A percentile compares a stretch with the other conserved stretches of the same genome.
These are phyloP conservation scores for Florisuga fusca DNA, from an alignment of 2,797 vertebrate species.

Conservation along the genomic window DNA sequence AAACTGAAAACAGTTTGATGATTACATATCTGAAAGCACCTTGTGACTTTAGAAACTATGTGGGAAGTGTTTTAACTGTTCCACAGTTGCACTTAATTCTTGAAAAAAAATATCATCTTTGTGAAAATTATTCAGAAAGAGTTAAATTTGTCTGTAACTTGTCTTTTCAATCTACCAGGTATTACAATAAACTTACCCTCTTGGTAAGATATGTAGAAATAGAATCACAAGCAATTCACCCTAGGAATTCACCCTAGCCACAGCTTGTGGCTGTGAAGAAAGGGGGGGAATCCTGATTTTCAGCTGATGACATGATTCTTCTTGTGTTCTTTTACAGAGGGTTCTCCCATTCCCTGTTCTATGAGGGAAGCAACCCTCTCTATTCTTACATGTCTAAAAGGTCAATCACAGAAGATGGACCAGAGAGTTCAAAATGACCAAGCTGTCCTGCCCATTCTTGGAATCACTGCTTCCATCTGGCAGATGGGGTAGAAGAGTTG, in stretches of 20 bases:
- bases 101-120: neutral
- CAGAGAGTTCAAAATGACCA: neutral
- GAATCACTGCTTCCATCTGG: neutral
- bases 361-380: neutral
- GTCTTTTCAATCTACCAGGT: neutral
- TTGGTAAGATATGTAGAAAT: neutral
- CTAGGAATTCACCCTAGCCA: neutral
- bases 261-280: neutral
- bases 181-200: neutral
- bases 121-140: neutral
- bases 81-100: neutral
- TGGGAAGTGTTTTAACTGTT: neutral
- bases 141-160: neutral
- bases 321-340: neutral
- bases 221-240: neutral
- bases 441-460: neutral
- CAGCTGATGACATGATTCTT: neutral
- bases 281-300: neutral
- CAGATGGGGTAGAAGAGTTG: neutral
- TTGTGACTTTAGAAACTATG: neutral
- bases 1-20: neutral
- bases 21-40: neutral
- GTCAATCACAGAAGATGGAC: neutral
- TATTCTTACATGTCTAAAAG: neutral
- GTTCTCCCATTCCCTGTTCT: neutral